Evolutionary conservation across 2,888 invertebrate species (phyloP).

Genomic region (Drosophila parthenogenetica): DNA sequence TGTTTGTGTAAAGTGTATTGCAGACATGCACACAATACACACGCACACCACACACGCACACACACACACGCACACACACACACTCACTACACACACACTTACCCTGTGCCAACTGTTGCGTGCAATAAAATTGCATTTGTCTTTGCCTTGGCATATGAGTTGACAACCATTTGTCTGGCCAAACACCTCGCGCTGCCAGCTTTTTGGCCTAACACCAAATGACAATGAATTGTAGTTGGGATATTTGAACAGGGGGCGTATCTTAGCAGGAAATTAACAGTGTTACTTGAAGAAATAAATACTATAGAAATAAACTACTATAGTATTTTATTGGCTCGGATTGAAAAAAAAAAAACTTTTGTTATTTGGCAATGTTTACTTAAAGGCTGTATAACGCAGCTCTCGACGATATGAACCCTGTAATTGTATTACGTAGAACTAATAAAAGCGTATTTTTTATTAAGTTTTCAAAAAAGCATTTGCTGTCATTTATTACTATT

Average conservation of each 20-base stretch:
- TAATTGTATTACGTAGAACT: no score
- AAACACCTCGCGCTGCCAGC: slow-evolving; percentile 65
- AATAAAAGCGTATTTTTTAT: no score
- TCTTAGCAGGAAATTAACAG: background rate
- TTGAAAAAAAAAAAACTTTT: no score
- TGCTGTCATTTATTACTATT: no score
- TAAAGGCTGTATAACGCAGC: no score
- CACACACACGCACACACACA: slow-evolving; percentile 7
- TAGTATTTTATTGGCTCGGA: no score
- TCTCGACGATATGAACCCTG: no score
- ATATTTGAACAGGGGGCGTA: background rate
- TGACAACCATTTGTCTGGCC: slow-evolving; percentile 72
- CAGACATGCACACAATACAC: background rate
- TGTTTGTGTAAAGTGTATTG: slow-evolving; percentile 15
- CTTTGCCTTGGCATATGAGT: slow-evolving; percentile 53
- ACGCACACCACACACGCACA: slow-evolving; percentile 1
- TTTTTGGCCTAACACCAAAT: slow-evolving; percentile 29
- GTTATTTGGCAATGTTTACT: no score
- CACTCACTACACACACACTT: slow-evolving; percentile 3
- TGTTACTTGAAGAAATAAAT: no score
- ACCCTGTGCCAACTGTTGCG: slow-evolving; percentile 37
- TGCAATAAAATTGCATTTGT: slow-evolving; percentile 56
- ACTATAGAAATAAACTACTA: no score
- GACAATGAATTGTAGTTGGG: slow-evolving; percentile 8
- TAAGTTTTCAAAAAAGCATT: no score